Evolutionary conservation across 2,113 vertebrate species (phyloP), one percentile per base, ranked within the genome.

Genomic region (Smithornis capensis): DNA sequence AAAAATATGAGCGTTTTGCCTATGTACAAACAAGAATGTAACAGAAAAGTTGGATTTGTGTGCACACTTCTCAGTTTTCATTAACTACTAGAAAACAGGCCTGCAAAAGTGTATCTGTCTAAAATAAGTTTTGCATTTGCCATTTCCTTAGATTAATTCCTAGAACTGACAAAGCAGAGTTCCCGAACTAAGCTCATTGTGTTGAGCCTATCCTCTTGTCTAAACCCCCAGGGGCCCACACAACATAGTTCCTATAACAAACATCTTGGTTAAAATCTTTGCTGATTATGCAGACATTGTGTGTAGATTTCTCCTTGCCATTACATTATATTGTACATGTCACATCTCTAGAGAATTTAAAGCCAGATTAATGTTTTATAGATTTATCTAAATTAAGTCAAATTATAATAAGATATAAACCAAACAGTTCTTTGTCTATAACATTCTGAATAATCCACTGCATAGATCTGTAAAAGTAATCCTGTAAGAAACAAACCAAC

Each of bases 271-370:
- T 92, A 67, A 93, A 89, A 6, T 87, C 12, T 92, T 76, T 74
- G 35, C 27, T 97, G 44, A 71, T 97, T 95, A 94, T 94, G 67
- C 21, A 96, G 87, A 77, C 24, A 85, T 73, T 92, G 95, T 63
- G n/a, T 57, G 38, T 79, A 78, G 38, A 74, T 93, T 95, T 89
- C 9, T 83, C 65, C 31, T 86, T 59, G 28, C 52, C 67, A 35
- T 92, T 79, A 71, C 55, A 93, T 49, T 82, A 77, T 33, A 33
- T 28, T 87, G 9, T 65, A 60, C 12, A 79, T 37, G 88, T 27
- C n/a, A 42, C 19, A 68, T 88, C 47, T 78, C 59, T 74, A 64
- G 52, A 69, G 80, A 83, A 87, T 92, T 90, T 90, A 89, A 91
- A 83, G 77, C 25, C 74, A 75, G 75, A 92, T 91, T 90, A 84